A percentile compares a stretch with the other conserved stretches of the same genome.
Evolutionary conservation across 2,113 vertebrate species (phyloP).

Genomic region (Leptodactylus fuscus): DNA sequence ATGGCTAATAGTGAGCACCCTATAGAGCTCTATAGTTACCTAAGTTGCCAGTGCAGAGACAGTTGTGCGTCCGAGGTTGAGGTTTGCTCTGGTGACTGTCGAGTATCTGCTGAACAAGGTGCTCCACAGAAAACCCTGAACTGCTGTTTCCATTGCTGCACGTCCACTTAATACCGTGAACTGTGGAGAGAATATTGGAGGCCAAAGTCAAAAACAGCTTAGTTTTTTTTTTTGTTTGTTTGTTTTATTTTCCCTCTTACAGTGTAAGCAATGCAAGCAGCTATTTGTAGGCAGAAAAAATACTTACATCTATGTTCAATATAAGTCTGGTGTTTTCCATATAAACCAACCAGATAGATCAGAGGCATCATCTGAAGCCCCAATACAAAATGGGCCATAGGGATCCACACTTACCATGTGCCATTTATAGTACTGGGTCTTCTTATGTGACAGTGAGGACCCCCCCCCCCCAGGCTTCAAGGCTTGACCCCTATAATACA

Average conservation of each 20-base stretch:
- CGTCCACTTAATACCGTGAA: conserved; percentile 99
- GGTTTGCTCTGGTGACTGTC: conserved; percentile 99
- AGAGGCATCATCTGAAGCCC: neutral
- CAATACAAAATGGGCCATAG: no score
- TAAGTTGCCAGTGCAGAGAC: conserved; percentile 97
- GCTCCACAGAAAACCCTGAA: conserved; percentile 98
- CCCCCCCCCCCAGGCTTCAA: neutral
- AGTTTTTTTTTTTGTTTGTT: neutral
- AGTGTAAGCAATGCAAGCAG: conserved; percentile 7
- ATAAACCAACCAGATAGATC: neutral
- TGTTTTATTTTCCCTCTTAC: conserved; percentile 7
- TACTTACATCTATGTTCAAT: neutral
- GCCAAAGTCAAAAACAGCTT: conserved; percentile 63
- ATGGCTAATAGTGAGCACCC: conserved; percentile 28
- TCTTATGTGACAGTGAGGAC: neutral
- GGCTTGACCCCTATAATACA: neutral
- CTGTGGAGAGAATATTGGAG: conserved; percentile 81
- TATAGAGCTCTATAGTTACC: conserved; percentile 79
- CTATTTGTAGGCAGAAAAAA: neutral
- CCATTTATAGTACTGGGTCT: neutral
- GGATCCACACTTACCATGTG: neutral
- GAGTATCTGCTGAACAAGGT: conserved; percentile 98
- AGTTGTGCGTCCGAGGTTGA: conserved; percentile 98
- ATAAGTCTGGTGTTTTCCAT: neutral
- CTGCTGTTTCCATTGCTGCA: conserved; percentile 99